Evolutionary conservation across 2,888 invertebrate species (phyloP).

Genomic region (Celastrina argiolus): DNA sequence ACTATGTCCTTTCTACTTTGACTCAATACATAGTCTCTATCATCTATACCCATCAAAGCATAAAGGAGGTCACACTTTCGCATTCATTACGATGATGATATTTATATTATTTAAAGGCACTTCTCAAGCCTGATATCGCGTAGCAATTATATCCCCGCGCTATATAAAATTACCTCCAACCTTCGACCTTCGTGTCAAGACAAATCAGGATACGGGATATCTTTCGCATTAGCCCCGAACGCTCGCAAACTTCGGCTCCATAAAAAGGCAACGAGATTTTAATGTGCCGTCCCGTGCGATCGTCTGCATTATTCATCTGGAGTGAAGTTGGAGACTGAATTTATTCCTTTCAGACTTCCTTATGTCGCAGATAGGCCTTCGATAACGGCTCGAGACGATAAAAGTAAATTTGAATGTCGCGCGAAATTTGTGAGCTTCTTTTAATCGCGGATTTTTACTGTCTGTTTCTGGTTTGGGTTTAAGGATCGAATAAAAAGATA

Average conservation of each 20-base stretch:
- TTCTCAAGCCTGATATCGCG: background rate
- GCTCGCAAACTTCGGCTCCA: background rate
- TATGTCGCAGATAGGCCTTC: conserved; percentile 33
- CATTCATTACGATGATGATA: background rate
- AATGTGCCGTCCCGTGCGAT: conserved; percentile 39
- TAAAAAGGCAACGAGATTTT: conserved; percentile 24
- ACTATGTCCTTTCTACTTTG: too few species aligned
- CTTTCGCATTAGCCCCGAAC: conserved; percentile 7
- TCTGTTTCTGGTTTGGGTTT: background rate
- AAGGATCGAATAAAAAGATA: conserved; percentile 1
- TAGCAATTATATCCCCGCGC: background rate
- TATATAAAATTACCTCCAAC: background rate
- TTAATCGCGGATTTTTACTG: conserved; percentile 13
- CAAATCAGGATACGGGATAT: conserved; percentile 1
- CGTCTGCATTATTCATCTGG: conserved; percentile 60
- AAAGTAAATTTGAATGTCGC: conserved; percentile 6
- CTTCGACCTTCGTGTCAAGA: background rate
- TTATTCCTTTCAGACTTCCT: conserved; percentile 38
- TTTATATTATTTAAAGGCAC: background rate
- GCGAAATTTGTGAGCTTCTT: conserved; percentile 2
- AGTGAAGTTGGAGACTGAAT: conserved; percentile 35
- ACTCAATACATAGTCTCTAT: too few species aligned
- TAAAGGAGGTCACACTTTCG: too few species aligned
- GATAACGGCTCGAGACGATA: conserved; percentile 18
- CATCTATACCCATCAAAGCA: too few species aligned